Evolutionary conservation across 2,797 vertebrate species (phyloP), one percentile per base, ranked within the genome.

Genomic region (Cyprinodon diabolis): DNA sequence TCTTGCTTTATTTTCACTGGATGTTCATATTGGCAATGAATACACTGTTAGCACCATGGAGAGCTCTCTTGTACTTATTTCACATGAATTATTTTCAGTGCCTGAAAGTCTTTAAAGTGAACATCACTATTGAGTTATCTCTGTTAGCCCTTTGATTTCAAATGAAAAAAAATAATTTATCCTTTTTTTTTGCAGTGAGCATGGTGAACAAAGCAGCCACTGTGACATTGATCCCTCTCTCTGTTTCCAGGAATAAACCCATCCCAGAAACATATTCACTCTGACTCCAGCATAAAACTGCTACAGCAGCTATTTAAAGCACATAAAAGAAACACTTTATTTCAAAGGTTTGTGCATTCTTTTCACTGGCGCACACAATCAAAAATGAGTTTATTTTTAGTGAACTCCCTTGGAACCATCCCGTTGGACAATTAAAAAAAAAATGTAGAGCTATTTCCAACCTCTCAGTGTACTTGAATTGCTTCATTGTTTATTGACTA

Each of bases 1-100:
- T 47, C 2, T 25, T 14, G 15, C 7, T 30, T 14, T 21, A 30
- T 30, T 8, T 56, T 56, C 11, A 23, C 23, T 12, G 6, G n/a
- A 23, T 56, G 55, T 56, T 40, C 37, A 62, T 62, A 15, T 11
- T 62, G 30, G 37, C 35, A 62, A 4, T 4, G 37, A 40, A 1
- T 0, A 8, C 35, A 1, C 73, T 21, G 51, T 56, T 5, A 15
- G 82, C 68, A 72, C 82, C 85, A 79, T 2, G 79, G 82, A 86
- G 75, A 84, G 85, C 69, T 74, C 74, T 62, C 54, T 72, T 74
- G 68, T 58, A 2, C 52, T 0, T 14, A 23, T 19, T 10, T 60
- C 1, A 15, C 21, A 25, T 56, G 23, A 12, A 25, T 56, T 56
- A 3, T 56, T 23, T 55, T 12, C 4, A 25, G 10, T 56, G 10